Conservation (phyloP, 2,888 invertebrate species). For the Yponomeuta sedellus region DNA sequence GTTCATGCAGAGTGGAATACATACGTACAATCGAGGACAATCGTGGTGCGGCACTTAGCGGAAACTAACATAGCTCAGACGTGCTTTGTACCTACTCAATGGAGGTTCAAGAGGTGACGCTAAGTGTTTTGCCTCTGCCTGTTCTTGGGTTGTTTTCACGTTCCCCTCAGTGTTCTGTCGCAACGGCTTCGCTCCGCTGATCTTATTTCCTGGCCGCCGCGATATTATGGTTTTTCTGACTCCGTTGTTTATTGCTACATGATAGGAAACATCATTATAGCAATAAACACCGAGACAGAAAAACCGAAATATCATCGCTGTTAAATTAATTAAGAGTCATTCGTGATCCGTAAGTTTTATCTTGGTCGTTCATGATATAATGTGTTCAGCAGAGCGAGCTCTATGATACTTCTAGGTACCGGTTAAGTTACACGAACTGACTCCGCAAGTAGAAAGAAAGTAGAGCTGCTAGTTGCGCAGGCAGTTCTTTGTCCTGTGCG, state of each 20-base stretch:
- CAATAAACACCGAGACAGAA: not conserved
- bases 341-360: not conserved
- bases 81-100: not conserved
- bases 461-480: not conserved
- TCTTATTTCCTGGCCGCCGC: constrained; percentile 27
- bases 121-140: not conserved
- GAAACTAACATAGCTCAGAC: not conserved
- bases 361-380: not conserved
- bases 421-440: not conserved
- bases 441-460: not conserved
- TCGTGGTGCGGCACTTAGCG: not conserved
- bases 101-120: not conserved
- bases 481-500: constrained; percentile 6
- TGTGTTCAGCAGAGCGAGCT: not conserved
- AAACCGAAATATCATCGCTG: not conserved
- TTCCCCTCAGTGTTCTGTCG: constrained; percentile 21
- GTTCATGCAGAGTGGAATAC: not conserved
- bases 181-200: constrained; percentile 27
- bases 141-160: not conserved
- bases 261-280: not conserved
- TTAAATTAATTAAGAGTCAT: not conserved
- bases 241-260: not conserved
- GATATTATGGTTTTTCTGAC: not conserved
- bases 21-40: not conserved
- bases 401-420: not conserved